Conservation (phyloP, 2,797 vertebrate species). For the Chloroceryle inda region DNA sequence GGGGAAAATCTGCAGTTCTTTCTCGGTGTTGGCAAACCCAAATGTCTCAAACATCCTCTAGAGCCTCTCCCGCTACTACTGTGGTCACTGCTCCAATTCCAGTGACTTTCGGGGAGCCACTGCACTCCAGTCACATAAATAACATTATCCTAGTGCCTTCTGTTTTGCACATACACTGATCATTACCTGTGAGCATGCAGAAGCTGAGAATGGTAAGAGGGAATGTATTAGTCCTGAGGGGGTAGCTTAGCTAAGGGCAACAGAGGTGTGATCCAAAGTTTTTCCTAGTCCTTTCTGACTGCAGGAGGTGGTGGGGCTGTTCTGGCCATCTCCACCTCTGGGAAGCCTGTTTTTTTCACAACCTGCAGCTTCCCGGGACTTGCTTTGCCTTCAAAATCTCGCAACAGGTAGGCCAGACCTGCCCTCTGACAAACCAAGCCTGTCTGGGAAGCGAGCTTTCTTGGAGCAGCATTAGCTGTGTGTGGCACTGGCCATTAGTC, state of each 20-base stretch:
- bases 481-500: background rate
- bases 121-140: background rate
- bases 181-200: fast-evolving
- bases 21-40: background rate
- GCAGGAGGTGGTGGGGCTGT: background rate
- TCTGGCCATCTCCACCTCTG: background rate
- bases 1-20: background rate
- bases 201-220: background rate
- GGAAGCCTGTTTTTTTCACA: background rate
- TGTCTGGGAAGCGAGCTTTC: background rate
- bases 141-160: background rate
- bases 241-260: background rate
- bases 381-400: background rate
- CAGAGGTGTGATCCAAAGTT: background rate
- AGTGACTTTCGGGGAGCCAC: background rate
- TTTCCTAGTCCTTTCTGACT: background rate
- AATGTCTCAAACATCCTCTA: background rate
- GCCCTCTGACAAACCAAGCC: background rate
- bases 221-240: background rate
- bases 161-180: background rate
- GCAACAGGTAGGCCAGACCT: background rate
- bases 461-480: background rate
- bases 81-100: background rate
- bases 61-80: background rate
- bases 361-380: fast-evolving